These are phyloP conservation scores for Fregata magnificens DNA, from an alignment of 2,113 vertebrate genomes.

Conservation along the genomic window DNA sequence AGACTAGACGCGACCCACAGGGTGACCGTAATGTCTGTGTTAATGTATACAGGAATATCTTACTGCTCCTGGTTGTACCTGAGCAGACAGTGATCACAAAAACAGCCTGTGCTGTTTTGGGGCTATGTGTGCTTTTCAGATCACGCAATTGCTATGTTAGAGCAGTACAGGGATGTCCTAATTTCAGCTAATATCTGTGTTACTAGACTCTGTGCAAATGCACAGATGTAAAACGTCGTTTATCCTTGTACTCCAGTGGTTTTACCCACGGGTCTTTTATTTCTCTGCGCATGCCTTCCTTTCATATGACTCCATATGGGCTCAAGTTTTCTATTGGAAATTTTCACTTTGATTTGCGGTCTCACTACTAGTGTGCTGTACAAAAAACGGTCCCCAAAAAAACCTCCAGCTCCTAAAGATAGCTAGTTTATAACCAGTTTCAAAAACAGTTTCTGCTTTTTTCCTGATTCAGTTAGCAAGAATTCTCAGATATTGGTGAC, in stretches of 20 bases:
- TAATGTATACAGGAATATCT: background rate
- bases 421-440: background rate
- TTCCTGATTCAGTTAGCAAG: background rate
- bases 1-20: background rate
- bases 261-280: background rate
- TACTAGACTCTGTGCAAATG: background rate
- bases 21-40: background rate
- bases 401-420: background rate
- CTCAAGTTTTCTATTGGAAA: background rate
- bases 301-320: background rate
- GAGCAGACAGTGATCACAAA: background rate
- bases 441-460: background rate
- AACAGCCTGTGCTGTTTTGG: background rate
- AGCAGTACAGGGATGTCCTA: background rate
- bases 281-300: background rate
- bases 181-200: background rate
- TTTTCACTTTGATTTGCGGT: background rate
- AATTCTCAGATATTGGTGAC: background rate
- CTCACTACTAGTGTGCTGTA: background rate
- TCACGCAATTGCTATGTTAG: background rate
- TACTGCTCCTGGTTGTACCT: background rate
- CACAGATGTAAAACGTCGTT: background rate
- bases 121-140: background rate
- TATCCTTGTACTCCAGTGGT: background rate
- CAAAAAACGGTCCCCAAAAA: background rate